phyloP scores from a whole-genome alignment of 2,113 vertebrate species.

The Syngnathus floridae region DNA sequence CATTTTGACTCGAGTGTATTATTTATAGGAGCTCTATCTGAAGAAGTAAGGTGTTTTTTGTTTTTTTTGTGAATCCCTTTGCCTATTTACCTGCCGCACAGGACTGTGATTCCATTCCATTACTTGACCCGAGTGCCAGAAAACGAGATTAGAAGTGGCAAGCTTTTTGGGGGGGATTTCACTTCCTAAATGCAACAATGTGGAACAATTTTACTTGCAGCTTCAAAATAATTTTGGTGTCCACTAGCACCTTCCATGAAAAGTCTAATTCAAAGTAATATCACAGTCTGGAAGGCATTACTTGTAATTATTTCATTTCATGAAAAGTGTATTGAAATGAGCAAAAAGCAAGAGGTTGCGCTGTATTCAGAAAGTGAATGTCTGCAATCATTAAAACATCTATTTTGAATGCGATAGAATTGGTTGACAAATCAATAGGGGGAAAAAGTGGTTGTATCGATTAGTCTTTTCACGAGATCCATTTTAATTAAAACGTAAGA shows the following conservation, averaged over 20 bases:
- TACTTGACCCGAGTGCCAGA: conserved; percentile 28
- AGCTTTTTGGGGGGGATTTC: conserved; percentile 50
- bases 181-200: conserved; percentile 25
- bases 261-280: neutral
- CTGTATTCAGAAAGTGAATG: neutral
- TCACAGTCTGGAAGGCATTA: neutral
- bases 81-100: conserved; percentile 82
- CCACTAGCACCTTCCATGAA: neutral
- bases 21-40: conserved; percentile 83
- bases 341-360: neutral
- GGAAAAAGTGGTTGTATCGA: conserved; percentile 67
- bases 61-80: neutral
- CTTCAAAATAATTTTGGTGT: neutral
- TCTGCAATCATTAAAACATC: conserved; percentile 54
- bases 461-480: conserved; percentile 72
- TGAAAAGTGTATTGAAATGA: neutral
- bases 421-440: conserved; percentile 75
- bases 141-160: conserved; percentile 59
- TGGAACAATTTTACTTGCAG: neutral
- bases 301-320: neutral
- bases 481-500: conserved; percentile 78
- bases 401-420: conserved; percentile 68
- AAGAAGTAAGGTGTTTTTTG: conserved; percentile 59
- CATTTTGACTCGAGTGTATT: conserved; percentile 68
- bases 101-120: neutral